Conservation (phyloP, 2,113 vertebrate genomes). For the Pandion haliaetus region DNA sequence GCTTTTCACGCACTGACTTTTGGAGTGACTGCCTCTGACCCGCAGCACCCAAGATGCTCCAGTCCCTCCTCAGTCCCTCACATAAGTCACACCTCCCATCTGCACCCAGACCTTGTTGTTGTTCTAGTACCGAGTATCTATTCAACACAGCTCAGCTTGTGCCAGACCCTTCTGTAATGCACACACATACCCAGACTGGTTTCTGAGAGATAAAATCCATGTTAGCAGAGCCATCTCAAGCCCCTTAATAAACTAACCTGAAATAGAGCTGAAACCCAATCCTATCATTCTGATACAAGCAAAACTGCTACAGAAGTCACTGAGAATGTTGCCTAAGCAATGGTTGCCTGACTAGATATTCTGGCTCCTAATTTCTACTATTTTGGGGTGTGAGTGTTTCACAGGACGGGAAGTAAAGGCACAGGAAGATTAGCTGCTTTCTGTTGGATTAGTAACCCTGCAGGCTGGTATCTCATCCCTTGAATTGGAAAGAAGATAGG, state of each 20-base stretch:
- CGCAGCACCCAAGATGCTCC: neutral
- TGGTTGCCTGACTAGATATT: neutral
- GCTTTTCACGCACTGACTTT: neutral
- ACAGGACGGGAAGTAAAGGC: neutral
- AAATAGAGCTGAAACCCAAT: neutral
- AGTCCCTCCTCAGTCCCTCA: neutral
- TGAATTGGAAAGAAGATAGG: neutral
- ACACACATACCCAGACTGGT: neutral
- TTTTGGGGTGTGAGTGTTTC: neutral
- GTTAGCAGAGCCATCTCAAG: neutral
- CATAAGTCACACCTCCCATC: neutral
- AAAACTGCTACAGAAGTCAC: neutral
- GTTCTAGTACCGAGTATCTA: neutral
- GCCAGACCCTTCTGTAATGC: neutral
- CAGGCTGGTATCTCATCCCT: neutral
- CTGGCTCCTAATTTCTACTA: neutral
- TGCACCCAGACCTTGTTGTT: neutral
- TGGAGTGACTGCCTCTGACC: neutral
- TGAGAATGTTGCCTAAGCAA: neutral
- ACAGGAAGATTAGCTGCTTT: neutral
- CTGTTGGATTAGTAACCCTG: neutral
- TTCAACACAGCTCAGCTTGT: neutral
- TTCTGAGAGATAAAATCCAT: neutral
- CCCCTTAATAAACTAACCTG: neutral
- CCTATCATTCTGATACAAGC: neutral